Base-by-base conservation (phyloP, 2,113 vertebrate genomes). In the Rhegmatorhina hoffmannsi region DNA sequence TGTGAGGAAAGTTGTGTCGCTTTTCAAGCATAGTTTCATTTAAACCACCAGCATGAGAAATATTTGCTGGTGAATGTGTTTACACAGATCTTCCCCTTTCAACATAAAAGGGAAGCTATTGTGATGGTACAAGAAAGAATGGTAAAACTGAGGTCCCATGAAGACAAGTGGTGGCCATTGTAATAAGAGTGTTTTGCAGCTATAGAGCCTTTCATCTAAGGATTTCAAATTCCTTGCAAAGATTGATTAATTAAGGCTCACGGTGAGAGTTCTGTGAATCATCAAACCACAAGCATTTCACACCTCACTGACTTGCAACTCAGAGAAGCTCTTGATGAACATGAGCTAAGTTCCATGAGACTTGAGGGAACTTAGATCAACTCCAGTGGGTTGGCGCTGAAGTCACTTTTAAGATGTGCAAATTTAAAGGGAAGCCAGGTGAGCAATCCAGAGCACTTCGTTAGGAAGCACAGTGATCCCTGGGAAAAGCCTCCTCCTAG, bases 281-380 rank as follows among this genome's bases (percentile, higher is more conserved):
- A 93, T 81, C 94, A 96, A 96, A 95, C 95, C 96, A 93, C 93
- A 92, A 96, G 96, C 92, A 94, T 97, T 96, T 96, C 96, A 97
- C 96, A 96, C 96, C 96, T 96, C 95, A 95, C 95, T 96, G 95
- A 95, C 95, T 97, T 96, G 94, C 94, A 96, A 90, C 93, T 96
- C 94, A 92, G 90, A 92, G 92, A 96, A 97, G 95, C 95, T 96
- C 94, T 84, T 94, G 96, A 96, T 69, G 94, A 96, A 95, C 93
- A 81, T 38, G 92, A 96, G 64, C 47, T 96, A 81, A 92, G 92
- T 82, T 96, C 93, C 94, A 92, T 84, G 88, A 96, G 95, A 94
- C 93, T 96, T 94, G 94, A 92, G 93, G 93, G 96, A 97, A 96
- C 90, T 49, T 90, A 75, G 85, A 97, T 95, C 80, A 93, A 75